Percentiles rank a stretch among this genome's conserved stretches.
phyloP scores from a whole-genome alignment of 2,888 invertebrate species.

The Tryphoninae sp. region DNA sequence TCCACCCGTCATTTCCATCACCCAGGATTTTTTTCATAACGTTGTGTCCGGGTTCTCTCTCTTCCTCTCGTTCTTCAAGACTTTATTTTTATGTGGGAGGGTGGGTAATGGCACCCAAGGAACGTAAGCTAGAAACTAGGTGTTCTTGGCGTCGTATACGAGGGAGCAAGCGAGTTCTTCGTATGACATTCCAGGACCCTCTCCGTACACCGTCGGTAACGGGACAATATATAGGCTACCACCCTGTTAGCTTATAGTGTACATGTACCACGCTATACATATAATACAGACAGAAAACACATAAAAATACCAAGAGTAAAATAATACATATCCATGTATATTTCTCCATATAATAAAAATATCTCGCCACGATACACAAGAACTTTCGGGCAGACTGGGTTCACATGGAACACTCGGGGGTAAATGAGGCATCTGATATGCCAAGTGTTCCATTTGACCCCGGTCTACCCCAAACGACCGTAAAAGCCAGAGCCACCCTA shows the following conservation, averaged over 20 bases:
- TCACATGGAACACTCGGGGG: no score
- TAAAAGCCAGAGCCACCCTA: not conserved
- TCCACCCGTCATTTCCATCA: not conserved
- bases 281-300: conserved; percentile 27
- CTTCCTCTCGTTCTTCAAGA: conserved; percentile 62
- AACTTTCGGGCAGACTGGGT: no score
- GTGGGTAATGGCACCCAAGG: conserved; percentile 71
- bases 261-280: conserved; percentile 23
- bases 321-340: not conserved
- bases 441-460: no score
- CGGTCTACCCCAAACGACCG: no score
- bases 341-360: conserved; percentile 10
- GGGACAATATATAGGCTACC: conserved; percentile 36
- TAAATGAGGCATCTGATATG: no score
- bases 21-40: not conserved
- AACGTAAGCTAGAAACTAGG: conserved; percentile 67
- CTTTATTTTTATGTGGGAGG: conserved; percentile 72
- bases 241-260: conserved; percentile 42
- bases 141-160: conserved; percentile 61
- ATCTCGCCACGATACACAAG: not conserved
- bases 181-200: conserved; percentile 61
- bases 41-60: conserved; percentile 42
- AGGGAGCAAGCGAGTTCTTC: conserved; percentile 66
- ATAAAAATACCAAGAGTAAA: conserved; percentile 20
- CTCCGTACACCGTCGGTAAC: conserved; percentile 51